Conservation (phyloP, 2,797 vertebrate genomes). For the Clarias laeviceps region DNA sequence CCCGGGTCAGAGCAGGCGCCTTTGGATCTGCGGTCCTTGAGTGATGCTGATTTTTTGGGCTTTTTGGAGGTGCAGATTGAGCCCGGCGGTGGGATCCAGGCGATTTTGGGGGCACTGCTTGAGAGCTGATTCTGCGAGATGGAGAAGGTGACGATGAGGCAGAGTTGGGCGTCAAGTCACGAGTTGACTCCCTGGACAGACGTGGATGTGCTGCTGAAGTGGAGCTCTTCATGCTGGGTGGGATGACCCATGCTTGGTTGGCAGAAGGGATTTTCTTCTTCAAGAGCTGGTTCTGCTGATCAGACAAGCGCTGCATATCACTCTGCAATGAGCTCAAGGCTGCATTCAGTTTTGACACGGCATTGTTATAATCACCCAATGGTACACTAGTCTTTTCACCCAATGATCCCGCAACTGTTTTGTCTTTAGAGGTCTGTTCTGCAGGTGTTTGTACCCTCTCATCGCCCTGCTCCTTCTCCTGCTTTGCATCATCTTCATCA, state of each 20-base stretch:
- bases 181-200: constrained; percentile 70
- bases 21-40: constrained; percentile 75
- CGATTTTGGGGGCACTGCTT: constrained; percentile 70
- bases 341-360: constrained; percentile 86
- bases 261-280: constrained; percentile 70
- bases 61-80: constrained; percentile 82
- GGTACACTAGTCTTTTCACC: constrained; percentile 70
- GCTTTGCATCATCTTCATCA: constrained; percentile 62
- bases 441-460: constrained; percentile 56
- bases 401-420: constrained; percentile 67
- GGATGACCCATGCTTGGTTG: constrained; percentile 83
- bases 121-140: constrained; percentile 71
- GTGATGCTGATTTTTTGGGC: constrained; percentile 76
- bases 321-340: constrained; percentile 84
- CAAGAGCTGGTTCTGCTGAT: constrained; percentile 85
- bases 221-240: constrained; percentile 71
- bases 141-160: constrained; percentile 81
- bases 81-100: constrained; percentile 74
- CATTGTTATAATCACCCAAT: constrained; percentile 88
- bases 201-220: constrained; percentile 62
- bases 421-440: constrained; percentile 53
- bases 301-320: constrained; percentile 89
- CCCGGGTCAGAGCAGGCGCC: constrained; percentile 75
- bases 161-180: constrained; percentile 70
- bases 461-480: constrained; percentile 57